Base-by-base conservation (phyloP, 2,888 invertebrate species). In the Coecobrya sp. region DNA sequence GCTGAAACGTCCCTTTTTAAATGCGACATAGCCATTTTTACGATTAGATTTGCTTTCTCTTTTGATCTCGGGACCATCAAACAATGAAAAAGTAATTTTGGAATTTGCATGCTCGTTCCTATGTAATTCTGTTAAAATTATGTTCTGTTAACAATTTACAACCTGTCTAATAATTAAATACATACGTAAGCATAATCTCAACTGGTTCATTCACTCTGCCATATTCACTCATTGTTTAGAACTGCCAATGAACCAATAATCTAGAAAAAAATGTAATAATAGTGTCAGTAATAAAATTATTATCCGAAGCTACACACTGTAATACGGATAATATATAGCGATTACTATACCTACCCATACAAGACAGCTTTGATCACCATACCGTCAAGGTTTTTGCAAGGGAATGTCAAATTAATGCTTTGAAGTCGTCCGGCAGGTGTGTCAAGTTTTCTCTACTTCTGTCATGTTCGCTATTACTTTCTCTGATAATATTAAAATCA, bases 41-140 rank as follows among this genome's bases (percentile, higher is more conserved):
- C n/a, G 16, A 70, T 70, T 70, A 7, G 42, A 42, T 42, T 19
- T 42, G 19, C 70, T 68, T 68, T 68, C 68, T n/a, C 68, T 68
- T 68, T 70, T 70, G 0, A 16, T 36, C 70, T 25, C n/a, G 2
- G 36, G 7, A 70, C 19, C n/a, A 11, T 42, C 70, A n/a, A 16
- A 19, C 19, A 36, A 70, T 42, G 22, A 3, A 10, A 42, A 70
- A n/a, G 8, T 5, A 70, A 42, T 42, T 19, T 70, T 30, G 16
- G 2, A 13, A 25, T 70, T 70, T 70, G 36, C 42, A 70, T 70
- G 42, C 70, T 42, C 11, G 42, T n/a, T 36, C 19, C n/a, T 70
- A n/a, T 70, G n/a, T n/a, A n/a, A n/a, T 36, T 36, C 36, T 36
- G 36, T 36, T n/a, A n/a, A 36, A 7, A 36, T 2, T 7, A 2